Conservation (phyloP, 1,140 invertebrate genomes). For the Brachionus koreanus region DNA sequence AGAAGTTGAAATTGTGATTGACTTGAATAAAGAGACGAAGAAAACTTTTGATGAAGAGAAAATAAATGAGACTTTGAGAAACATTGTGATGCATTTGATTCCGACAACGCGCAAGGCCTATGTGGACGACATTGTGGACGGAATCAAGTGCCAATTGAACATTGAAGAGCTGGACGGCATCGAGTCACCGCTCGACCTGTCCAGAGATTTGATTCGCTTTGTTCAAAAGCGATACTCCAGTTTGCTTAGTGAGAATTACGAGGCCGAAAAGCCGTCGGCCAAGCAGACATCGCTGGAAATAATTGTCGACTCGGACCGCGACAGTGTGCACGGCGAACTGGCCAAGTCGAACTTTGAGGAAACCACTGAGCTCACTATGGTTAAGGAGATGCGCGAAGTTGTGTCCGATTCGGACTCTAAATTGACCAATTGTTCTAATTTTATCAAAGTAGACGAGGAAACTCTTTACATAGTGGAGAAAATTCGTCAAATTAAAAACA, state of each 20-base stretch:
- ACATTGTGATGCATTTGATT: constrained; percentile 42
- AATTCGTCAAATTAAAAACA: background rate
- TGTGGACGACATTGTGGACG: constrained; percentile 37
- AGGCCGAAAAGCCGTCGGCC: background rate
- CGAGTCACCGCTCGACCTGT: constrained; percentile 10
- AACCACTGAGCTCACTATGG: constrained; percentile 20
- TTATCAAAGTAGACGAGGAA: constrained; percentile 30
- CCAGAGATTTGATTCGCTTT: constrained; percentile 9
- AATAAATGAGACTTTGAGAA: constrained; percentile 11
- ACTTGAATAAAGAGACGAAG: background rate
- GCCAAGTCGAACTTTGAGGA: background rate
- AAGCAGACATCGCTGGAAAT: constrained; percentile 9
- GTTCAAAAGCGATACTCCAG: constrained; percentile 2
- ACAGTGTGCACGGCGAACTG: background rate
- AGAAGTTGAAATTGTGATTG: constrained; percentile 36
- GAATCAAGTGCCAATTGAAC: background rate
- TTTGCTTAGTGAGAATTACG: constrained; percentile 9
- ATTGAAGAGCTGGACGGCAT: background rate
- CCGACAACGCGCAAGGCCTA: constrained; percentile 19
- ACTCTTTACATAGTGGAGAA: constrained; percentile 43
- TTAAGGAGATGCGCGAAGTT: constrained; percentile 9
- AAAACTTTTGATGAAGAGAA: background rate
- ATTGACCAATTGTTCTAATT: background rate
- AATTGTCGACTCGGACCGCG: background rate
- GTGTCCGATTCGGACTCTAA: background rate